Base-by-base conservation (phyloP, 1,140 invertebrate species). In the Parapsyche elsis region DNA sequence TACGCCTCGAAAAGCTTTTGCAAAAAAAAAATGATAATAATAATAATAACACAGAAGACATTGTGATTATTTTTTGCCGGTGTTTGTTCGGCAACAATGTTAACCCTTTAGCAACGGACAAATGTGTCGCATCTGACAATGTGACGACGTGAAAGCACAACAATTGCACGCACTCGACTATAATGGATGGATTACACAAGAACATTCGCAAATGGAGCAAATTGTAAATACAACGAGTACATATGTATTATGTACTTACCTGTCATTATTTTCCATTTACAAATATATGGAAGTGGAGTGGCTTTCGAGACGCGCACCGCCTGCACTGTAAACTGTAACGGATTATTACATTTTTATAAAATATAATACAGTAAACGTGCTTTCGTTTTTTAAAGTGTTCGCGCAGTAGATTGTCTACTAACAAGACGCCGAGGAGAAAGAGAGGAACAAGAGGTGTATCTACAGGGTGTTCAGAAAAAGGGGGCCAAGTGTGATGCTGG, bases 281-380 rank as follows among this genome's bases (percentile, higher is more conserved):
- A 57, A 53, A 75, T 74, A 5, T 53, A 16, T 49, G 45, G 7
- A 49, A 46, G 21, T 24, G 10, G 73, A 81, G 67, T 38, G 14
- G 12, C 80, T 83, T 83, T 79, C 30, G 24, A 44, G 21, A 46
- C 23, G 67, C 19, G 49, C 59, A 9, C 73, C 5, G 64, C 21
- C 80, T 78, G n/a, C n/a, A 78, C 5, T 21, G 59, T 23, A 59
- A 59, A 74, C 67, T 73, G 49, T 73, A 75, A 38, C 38, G 75
- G 45, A 83, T 83, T 81, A 83, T 83, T 81, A 83, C 76, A 81
- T 81, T 81, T 79, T 83, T 81, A 81, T 81, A 80, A 75, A 80
- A 83, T 80, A 71, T 83, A 83, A 83, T 81, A 83, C 77, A 83
- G 80, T 83, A 83, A 83, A 83, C 82, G 82, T 83, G 79, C 79